Conservation (phyloP, 2,113 vertebrate species). For the Burhinus oedicnemus region DNA sequence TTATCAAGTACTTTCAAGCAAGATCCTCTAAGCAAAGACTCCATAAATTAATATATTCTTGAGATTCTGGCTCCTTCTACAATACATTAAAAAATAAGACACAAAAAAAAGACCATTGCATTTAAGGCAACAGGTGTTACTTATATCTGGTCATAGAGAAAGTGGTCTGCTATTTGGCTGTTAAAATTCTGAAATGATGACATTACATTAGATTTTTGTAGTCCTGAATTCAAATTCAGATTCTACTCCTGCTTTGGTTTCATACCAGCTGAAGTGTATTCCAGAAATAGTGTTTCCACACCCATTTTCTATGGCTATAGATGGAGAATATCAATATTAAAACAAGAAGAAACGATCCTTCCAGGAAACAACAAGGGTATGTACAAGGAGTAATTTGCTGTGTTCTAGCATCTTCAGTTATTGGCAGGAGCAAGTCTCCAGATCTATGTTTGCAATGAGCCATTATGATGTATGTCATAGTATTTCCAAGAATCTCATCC, state of each 20-base stretch:
- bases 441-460: neutral
- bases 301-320: neutral
- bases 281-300: neutral
- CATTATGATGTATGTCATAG: neutral
- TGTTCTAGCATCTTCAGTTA: slow-evolving; percentile 12
- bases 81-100: neutral
- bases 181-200: neutral
- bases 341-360: neutral
- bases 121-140: neutral
- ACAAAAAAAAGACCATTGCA: neutral
- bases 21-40: neutral
- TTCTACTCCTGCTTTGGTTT: neutral
- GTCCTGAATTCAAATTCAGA: neutral
- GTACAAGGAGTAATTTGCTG: neutral
- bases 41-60: neutral
- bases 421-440: neutral
- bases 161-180: neutral
- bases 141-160: neutral
- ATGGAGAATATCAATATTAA: neutral
- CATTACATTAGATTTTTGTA: neutral
- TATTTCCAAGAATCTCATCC: slow-evolving; percentile 51
- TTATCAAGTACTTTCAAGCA: neutral
- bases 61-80: neutral
- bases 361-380: neutral
- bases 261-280: neutral